A percentile compares a stretch with the other conserved stretches of the same genome.
phyloP scores from a whole-genome alignment of 2,113 vertebrate genomes.

The Camelus bactrianus region DNA sequence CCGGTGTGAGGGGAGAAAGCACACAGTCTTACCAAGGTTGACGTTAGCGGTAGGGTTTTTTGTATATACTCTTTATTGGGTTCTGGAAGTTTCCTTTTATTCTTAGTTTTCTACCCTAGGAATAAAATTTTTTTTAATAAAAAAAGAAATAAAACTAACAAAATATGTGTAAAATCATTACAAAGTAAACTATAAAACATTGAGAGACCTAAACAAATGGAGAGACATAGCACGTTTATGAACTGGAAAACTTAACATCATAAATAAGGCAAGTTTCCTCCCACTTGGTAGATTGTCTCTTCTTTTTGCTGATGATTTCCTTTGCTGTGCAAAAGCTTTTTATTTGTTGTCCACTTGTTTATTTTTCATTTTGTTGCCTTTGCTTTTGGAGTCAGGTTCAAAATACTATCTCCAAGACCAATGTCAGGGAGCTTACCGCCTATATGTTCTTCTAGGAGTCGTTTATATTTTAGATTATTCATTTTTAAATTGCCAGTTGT shows the following conservation, averaged over 20 bases:
- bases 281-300: background rate
- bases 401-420: background rate
- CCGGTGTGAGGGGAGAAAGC: background rate
- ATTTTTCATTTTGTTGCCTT: background rate
- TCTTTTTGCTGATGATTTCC: background rate
- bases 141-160: background rate
- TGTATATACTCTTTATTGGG: background rate
- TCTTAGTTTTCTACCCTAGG: background rate
- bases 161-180: constrained; percentile 3
- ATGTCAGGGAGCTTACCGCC: background rate
- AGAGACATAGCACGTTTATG: background rate
- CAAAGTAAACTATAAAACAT: background rate
- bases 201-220: background rate
- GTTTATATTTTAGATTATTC: background rate
- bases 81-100: background rate
- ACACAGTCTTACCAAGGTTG: background rate
- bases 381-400: background rate
- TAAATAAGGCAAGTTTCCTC: background rate
- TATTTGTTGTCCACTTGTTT: background rate
- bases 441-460: background rate
- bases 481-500: background rate
- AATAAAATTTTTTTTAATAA: no score
- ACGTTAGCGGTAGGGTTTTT: background rate
- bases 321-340: background rate
- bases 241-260: background rate